Conservation (phyloP, 1,140 invertebrate genomes). For the Heliconius himera region DNA sequence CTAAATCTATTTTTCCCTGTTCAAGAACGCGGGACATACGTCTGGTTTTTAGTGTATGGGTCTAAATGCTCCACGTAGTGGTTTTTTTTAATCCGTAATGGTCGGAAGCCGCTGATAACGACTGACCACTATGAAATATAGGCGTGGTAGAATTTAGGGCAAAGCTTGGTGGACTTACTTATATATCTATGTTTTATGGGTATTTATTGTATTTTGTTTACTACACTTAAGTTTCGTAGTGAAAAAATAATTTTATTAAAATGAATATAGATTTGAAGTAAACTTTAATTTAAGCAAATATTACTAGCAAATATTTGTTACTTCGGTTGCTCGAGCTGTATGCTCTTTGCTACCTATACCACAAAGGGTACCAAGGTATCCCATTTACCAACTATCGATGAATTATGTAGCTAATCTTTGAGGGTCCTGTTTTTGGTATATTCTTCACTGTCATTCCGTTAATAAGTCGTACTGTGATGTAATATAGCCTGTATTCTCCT, state of each 20-base stretch:
- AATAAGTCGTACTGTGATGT: no score
- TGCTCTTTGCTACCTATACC: no score
- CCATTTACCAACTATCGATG: no score
- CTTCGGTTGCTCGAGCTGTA: no score
- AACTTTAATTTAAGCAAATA: no score
- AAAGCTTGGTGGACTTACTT: slow-evolving; percentile 9
- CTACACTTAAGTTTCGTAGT: neutral
- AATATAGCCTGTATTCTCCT: no score
- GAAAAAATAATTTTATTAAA: neutral
- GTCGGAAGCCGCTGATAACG: slow-evolving; percentile 55
- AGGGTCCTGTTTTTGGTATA: no score
- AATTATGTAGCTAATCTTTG: no score
- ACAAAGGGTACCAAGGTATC: no score
- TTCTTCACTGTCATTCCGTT: no score
- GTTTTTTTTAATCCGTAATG: slow-evolving; percentile 67
- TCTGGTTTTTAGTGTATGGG: slow-evolving; percentile 36
- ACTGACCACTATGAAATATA: slow-evolving; percentile 52
- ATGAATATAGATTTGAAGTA: no score
- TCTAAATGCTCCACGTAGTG: slow-evolving; percentile 56
- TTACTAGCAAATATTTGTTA: no score
- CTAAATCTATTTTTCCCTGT: slow-evolving; percentile 30
- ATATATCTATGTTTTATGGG: neutral
- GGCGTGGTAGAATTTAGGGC: slow-evolving; percentile 39
- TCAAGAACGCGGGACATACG: slow-evolving; percentile 2
- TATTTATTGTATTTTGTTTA: neutral